Evolutionary conservation across 2,888 invertebrate genomes (phyloP).

Genomic region (Ectemnius cavifrons): DNA sequence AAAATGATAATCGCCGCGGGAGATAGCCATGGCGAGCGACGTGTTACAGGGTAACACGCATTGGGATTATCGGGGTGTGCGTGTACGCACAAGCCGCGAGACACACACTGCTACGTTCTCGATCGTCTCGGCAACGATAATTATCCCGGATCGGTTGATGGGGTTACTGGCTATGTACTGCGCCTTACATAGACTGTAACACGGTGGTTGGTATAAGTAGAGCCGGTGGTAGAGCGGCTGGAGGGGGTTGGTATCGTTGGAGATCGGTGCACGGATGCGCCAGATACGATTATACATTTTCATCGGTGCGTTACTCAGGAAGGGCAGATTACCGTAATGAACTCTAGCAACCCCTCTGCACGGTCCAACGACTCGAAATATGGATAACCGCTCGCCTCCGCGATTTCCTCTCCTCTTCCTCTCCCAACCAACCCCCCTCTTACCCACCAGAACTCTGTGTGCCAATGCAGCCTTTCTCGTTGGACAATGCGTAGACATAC

Average conservation of each 20-base stretch:
- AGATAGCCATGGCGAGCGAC: too few species aligned
- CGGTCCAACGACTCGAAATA: slow-evolving; percentile 73
- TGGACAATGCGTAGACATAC: too few species aligned
- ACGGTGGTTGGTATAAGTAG: too few species aligned
- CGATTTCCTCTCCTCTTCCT: slow-evolving; percentile 41
- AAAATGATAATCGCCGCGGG: slow-evolving; percentile 10
- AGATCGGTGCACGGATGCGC: slow-evolving; percentile 51
- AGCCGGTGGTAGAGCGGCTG: too few species aligned
- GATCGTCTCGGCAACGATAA: slow-evolving; percentile 63
- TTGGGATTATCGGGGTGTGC: slow-evolving; percentile 41
- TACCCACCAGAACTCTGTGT: background rate
- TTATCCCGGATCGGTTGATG: slow-evolving; percentile 65
- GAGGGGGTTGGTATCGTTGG: slow-evolving; percentile 39
- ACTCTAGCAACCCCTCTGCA: slow-evolving; percentile 68
- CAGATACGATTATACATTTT: slow-evolving; percentile 72
- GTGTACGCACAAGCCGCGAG: slow-evolving; percentile 39
- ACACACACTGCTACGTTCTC: slow-evolving; percentile 23
- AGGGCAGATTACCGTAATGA: slow-evolving; percentile 75
- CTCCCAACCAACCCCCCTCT: slow-evolving; percentile 4
- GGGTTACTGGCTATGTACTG: slow-evolving; percentile 52
- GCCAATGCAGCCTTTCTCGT: slow-evolving; percentile 3
- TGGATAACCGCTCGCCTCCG: slow-evolving; percentile 65
- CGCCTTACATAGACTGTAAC: slow-evolving; percentile 38
- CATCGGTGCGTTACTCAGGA: slow-evolving; percentile 72
- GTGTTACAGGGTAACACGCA: slow-evolving; percentile 28